Base-by-base conservation (phyloP, 2,888 invertebrate species). In the Chelonus formosanus region DNA sequence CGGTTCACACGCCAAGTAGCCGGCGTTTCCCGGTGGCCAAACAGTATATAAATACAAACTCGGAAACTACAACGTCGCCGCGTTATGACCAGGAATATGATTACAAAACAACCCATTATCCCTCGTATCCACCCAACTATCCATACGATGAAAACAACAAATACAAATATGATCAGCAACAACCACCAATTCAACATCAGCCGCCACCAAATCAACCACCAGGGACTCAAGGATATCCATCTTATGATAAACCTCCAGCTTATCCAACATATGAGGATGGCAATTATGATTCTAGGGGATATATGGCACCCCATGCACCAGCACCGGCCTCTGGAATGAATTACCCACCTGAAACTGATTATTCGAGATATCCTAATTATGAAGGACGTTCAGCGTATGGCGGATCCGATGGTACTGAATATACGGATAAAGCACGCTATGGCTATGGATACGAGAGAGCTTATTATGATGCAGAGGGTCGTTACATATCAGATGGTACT, bases 61-160 rank as follows among this genome's bases (percentile, higher is more conserved):
- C 79, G 54, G 75, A 79, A 62, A 79, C 76, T 31, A 54, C 71
- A 55, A 66, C 69, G 8, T 69, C 71, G 63, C 70, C 78, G 67
- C 75, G 80, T 70, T 80, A 79, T 70, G 80, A 80, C 40, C 71
- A 78, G 65, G 83, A 82, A 55, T 84, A 83, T 70, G 84, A 84
- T 75, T 84, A 83, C 76, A 84, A 83, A 74, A 79, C 83, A 10
- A 83, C 83, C 7, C 81, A 84, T 65, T 84, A 84, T 66, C 84
- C 84, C 63, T 82, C 83, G 65, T 84, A 84, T 65, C 84, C 84
- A 48, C 77, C 84, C 0, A 84, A 84, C 70, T 84, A 84, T 67
- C 84, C 84, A 10, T 84, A 84, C 74, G 84, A 84, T 63, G 84
- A 84, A 5, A 69, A 61, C 31, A 77, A 73, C 71, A 79, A 82